Evolutionary conservation across 2,113 vertebrate genomes (phyloP).

Genomic region (Turnix velox): DNA sequence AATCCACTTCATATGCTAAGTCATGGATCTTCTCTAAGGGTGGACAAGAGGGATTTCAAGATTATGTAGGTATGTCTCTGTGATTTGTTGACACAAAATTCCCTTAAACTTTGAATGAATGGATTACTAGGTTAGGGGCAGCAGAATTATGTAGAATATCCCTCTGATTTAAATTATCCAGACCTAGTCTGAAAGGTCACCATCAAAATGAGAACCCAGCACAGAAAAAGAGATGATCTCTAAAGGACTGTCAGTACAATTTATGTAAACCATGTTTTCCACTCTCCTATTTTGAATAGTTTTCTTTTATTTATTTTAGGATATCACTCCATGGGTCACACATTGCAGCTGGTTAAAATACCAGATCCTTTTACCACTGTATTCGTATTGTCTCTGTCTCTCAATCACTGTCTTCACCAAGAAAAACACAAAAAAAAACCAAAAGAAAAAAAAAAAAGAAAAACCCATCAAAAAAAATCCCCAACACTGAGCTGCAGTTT

Average conservation of each 20-base stretch:
- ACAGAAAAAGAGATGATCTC: background rate
- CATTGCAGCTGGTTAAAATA: background rate
- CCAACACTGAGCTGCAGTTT: background rate
- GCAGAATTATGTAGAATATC: background rate
- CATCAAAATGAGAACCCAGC: background rate
- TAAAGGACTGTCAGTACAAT: background rate
- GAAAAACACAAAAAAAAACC: background rate
- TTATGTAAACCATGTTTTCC: background rate
- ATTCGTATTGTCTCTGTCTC: background rate
- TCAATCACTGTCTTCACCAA: background rate
- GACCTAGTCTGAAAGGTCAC: background rate
- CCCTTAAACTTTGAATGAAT: background rate
- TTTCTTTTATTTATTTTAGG: slow-evolving; percentile 5
- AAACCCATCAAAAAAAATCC: background rate
- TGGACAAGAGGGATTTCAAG: slow-evolving; percentile 4
- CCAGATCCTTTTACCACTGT: background rate
- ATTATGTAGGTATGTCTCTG: background rate
- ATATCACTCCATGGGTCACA: background rate
- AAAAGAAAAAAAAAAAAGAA: background rate
- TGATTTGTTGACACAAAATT: slow-evolving; percentile 17
- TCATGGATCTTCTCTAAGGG: slow-evolving; percentile 54
- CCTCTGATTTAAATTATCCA: background rate
- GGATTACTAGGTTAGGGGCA: background rate
- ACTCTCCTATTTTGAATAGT: background rate
- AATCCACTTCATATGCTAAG: slow-evolving; percentile 64